Percentiles rank a stretch among this genome's conserved stretches.
Evolutionary conservation across 2,113 vertebrate genomes (phyloP).

Genomic region (Festucalex cinctus): DNA sequence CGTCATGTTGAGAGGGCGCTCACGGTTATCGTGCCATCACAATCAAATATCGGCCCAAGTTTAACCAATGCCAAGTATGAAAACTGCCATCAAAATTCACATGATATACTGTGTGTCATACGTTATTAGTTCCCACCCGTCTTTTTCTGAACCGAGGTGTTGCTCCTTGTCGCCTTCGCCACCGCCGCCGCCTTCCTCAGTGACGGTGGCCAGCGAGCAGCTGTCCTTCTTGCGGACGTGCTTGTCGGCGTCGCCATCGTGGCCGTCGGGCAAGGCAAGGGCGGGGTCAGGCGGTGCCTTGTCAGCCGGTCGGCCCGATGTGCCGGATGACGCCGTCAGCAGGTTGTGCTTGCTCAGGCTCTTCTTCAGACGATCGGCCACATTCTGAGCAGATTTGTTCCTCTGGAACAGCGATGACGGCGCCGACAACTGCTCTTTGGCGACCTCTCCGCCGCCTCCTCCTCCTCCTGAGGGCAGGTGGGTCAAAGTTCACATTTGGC

Average conservation of each 20-base stretch:
- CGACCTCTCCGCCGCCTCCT: conserved; percentile 2
- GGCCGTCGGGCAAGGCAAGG: conserved; percentile 39
- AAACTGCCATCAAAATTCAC: too few species aligned
- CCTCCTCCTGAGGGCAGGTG: conserved; percentile 18
- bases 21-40: too few species aligned
- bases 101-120: too few species aligned
- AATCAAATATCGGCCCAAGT: too few species aligned
- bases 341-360: conserved; percentile 83
- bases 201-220: conserved; percentile 79
- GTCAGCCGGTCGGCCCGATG: background rate
- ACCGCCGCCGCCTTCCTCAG: too few species aligned
- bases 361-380: conserved; percentile 84
- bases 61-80: too few species aligned
- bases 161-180: conserved; percentile 65
- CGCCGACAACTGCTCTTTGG: conserved; percentile 42
- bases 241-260: conserved; percentile 61
- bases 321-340: conserved; percentile 34
- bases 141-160: conserved; percentile 25
- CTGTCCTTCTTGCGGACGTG: conserved; percentile 78
- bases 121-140: too few species aligned
- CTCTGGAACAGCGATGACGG: conserved; percentile 68
- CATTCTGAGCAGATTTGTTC: conserved; percentile 69
- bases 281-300: background rate
- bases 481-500: background rate
- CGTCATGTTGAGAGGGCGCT: too few species aligned